Evolutionary conservation across 92 coral and sea anemone species (phyloP).

Genomic region (Porites rus): DNA sequence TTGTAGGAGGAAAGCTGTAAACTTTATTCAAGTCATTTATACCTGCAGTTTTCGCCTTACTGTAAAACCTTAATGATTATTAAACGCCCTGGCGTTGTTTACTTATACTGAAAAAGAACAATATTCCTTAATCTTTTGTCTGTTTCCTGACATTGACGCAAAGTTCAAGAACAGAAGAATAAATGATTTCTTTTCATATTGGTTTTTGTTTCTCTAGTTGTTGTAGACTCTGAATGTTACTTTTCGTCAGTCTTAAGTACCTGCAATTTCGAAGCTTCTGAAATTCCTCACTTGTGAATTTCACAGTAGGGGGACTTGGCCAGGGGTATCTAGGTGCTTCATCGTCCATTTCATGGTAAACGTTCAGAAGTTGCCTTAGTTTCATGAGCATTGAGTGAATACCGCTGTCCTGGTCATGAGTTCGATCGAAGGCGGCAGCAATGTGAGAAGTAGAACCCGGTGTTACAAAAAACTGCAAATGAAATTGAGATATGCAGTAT

Average conservation of each 20-base stretch:
- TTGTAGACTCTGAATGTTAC: slow-evolving; percentile 28
- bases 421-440: slow-evolving; percentile 67
- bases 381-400: slow-evolving; percentile 72
- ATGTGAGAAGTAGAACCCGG: slow-evolving; percentile 57
- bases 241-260: slow-evolving; percentile 42
- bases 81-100: too few relatives aligned
- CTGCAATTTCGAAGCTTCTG: slow-evolving; percentile 79
- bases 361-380: slow-evolving; percentile 67
- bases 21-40: slow-evolving; percentile 1
- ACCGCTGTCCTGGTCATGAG: slow-evolving; percentile 62
- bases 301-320: slow-evolving; percentile 73
- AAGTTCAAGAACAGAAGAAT: too few relatives aligned
- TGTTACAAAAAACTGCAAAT: slow-evolving; percentile 22
- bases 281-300: slow-evolving; percentile 77
- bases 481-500: background rate
- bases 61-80: too few relatives aligned
- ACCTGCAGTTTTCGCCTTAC: background rate
- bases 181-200: background rate
- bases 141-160: too few relatives aligned
- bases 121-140: too few relatives aligned
- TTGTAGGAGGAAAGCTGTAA: background rate
- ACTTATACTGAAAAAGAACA: too few relatives aligned
- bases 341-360: slow-evolving; percentile 78
- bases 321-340: slow-evolving; percentile 81
- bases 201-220: background rate